These are phyloP conservation scores for Gryon sp. DNA, from an alignment of 1,140 invertebrate genomes.

Conservation along the genomic window DNA sequence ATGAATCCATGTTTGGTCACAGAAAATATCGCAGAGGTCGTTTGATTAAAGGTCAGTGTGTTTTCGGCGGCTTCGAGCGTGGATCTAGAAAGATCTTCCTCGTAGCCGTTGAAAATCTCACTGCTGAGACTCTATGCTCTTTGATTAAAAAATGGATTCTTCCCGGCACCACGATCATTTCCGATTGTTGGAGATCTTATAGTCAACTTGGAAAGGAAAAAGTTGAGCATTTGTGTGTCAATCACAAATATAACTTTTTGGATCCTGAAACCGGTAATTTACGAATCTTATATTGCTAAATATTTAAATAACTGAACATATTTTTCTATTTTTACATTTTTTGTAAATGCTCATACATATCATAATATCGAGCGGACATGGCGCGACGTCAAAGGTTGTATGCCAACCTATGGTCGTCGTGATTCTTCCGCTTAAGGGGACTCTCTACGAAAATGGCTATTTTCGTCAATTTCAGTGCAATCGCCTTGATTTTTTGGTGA, in stretches of 20 bases:
- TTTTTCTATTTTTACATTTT: no score
- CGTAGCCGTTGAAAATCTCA: constrained; percentile 8
- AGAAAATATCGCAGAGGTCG: no score
- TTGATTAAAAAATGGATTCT: constrained; percentile 1
- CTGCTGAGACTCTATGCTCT: neutral
- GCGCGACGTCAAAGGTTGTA: neutral
- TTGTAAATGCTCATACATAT: constrained; percentile 2
- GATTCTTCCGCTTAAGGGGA: neutral
- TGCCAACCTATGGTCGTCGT: neutral
- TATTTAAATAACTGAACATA: no score
- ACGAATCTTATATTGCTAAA: no score
- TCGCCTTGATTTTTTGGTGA: no score
- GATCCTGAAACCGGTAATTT: constrained; percentile 7
- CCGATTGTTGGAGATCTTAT: constrained; percentile 9
- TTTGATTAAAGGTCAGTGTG: constrained; percentile 12
- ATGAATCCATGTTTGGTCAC: no score
- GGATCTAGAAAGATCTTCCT: neutral
- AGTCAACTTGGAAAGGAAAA: neutral
- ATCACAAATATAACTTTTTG: no score
- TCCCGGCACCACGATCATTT: neutral
- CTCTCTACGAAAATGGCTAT: no score
- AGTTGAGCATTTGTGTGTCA: neutral
- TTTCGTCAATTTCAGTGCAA: no score
- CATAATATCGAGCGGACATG: constrained; percentile 15
- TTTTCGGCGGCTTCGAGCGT: no score